These are phyloP conservation scores for Patiria pectinifera DNA, from an alignment of 53 echinoderm and acorn worm species.

Conservation along the genomic window DNA sequence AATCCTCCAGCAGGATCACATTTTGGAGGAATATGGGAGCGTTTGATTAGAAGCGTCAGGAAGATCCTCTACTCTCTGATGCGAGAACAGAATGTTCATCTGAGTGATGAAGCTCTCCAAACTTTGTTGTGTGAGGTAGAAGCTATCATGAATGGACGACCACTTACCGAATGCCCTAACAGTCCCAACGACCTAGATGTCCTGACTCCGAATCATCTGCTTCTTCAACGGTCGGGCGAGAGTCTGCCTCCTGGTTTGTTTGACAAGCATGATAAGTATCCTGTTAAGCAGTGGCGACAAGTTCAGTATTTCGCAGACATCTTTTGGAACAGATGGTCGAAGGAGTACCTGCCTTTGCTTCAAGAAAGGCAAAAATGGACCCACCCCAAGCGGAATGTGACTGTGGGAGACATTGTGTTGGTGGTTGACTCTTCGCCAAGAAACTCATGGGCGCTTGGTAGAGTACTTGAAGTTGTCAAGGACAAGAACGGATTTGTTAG, in stretches of 20 bases:
- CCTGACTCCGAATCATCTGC: conserved; percentile 50
- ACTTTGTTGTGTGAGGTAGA: conserved; percentile 72
- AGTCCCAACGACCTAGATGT: conserved; percentile 47
- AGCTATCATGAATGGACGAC: conserved; percentile 59
- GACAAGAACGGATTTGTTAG: conserved; percentile 55
- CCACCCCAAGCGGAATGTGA: conserved; percentile 41
- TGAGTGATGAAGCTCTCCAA: no score
- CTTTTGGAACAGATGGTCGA: conserved; percentile 64
- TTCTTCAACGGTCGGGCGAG: conserved; percentile 43
- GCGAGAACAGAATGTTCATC: no score
- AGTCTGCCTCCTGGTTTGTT: no score
- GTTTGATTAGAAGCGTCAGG: conserved; percentile 66
- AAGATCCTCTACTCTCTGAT: conserved; percentile 68
- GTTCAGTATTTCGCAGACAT: conserved; percentile 62
- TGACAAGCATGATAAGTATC: no score
- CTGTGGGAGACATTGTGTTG: conserved; percentile 54
- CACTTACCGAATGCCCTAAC: conserved; percentile 61
- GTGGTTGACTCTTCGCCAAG: conserved; percentile 56
- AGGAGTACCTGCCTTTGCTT: conserved; percentile 61
- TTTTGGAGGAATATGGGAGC: conserved; percentile 78
- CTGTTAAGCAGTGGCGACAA: conserved; percentile 52
- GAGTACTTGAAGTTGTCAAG: conserved; percentile 50
- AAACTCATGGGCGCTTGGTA: conserved; percentile 58
- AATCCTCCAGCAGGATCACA: conserved; percentile 73
- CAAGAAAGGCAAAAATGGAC: conserved; percentile 66